Base-by-base conservation (phyloP, 2,888 invertebrate genomes). In the Protodeltote pygarga region DNA sequence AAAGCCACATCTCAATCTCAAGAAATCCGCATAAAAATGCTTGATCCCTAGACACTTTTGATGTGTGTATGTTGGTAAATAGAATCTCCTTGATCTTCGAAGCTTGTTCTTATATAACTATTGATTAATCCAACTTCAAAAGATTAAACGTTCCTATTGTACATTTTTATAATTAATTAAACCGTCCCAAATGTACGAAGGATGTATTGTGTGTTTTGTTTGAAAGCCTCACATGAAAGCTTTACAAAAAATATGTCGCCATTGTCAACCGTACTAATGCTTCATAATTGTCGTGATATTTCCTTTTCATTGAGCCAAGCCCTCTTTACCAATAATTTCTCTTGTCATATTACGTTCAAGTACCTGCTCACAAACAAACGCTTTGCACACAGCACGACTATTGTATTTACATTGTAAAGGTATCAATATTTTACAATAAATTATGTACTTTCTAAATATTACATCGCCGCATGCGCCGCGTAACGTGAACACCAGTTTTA, bases 201-300 rank as follows among this genome's bases (percentile, higher is more conserved):
- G 63, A 55, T 59, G 63, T 69, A 74, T 75, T 76, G 70, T 74
- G 51, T 35, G 72, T 73, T 79, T 81, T 84, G 80, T 85, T 84
- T 80, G 75, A 74, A 63, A 70, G 71, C 65, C 71, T 74, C 73
- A 73, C 71, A 76, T 76, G 57, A 75, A 77, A 79, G 71, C 70
- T 64, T 60, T 52, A 79, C 77, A 84, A 87, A 88, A 87, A 87
- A 82, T 77, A 72, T 83, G 83, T 82, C 85, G 75, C 83, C 82
- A 83, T 87, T 87, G 85, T 88, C 75, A 75, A 74, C 65, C 65
- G 66, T 71, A 75, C 79, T 80, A 85, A 83, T 85, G 79, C 82
- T 73, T 85, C 82, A 83, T 87, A 87, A 86, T 87, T 86, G 87
- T 86, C 77, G 80, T 83, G 77, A 83, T 83, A 85, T 88, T 89